Base-by-base conservation (phyloP, 2,888 invertebrate species). In the Anaspis maculata region DNA sequence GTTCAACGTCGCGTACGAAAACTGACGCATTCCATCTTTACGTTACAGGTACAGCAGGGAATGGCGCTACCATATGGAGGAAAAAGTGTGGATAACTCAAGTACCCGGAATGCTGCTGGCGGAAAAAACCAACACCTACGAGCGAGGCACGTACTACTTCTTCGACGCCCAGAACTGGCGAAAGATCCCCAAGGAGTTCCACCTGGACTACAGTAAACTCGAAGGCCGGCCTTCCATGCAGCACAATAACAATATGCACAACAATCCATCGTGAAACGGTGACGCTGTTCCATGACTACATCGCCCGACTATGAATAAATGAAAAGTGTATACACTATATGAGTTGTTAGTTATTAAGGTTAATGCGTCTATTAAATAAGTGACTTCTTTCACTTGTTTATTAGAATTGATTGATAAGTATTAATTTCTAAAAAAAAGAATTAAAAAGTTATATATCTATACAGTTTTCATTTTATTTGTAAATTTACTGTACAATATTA, bases 31-130 rank as follows among this genome's bases (percentile, higher is more conserved):
- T 24, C 12, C 4, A 24, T 5, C n/a, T n/a, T n/a, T 7, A 10
- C 10, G 11, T 48, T 54, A 11, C 62, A 96, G 96, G 68, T 96
- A 96, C 70, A 89, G 82, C 69, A 80, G 98, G 62, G 97, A 98
- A 64, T 98, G 98, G 98, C 82, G 98, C 72, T 98, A 94, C 76
- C 97, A 98, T 70, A 96, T 86, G 76, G 94, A 95, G 66, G 97
- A 98, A 67, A 89, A 94, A 68, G 91, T 97, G 59, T 96, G 96
- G 96, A 92, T 96, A 67, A 96, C 95, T 56, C 86, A 95, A 69
- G 92, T 92, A 58, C 94, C 94, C 49, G 94, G 94, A 54, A 83
- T 92, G 75, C 83, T 87, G 52, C 84, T 91, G 61, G 79, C 88
- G 54, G 92, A 97, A 68, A 97, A 96, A 71, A 95, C 92, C 48